phyloP scores from a whole-genome alignment of 2,797 vertebrate genomes.

The Rhincodon typus region DNA sequence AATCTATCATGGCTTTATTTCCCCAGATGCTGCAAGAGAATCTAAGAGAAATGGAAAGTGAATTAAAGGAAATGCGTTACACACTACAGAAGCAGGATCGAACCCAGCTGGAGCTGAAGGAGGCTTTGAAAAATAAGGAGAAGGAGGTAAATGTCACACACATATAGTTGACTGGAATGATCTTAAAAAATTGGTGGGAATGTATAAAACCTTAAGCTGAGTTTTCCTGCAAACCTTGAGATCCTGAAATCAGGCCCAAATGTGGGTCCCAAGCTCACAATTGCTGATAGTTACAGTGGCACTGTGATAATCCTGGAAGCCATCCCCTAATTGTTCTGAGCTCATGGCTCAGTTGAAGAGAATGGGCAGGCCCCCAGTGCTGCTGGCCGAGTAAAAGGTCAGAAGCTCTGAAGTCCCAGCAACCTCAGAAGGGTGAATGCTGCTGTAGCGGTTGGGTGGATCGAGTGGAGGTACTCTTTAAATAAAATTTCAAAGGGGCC shows the following conservation, averaged over 20 bases:
- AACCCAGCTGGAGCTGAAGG: conserved; percentile 67
- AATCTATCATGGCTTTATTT: not conserved
- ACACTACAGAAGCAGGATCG: conserved; percentile 68
- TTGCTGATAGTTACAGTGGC: not conserved
- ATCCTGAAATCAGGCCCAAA: not conserved
- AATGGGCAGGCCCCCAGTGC: too few relatives aligned
- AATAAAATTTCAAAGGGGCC: not conserved
- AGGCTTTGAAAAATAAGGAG: conserved; percentile 68
- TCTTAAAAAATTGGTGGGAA: not conserved
- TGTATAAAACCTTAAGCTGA: not conserved
- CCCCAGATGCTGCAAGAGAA: conserved; percentile 73
- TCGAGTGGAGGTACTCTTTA: not conserved
- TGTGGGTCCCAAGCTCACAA: not conserved
- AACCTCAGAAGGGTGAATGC: not conserved
- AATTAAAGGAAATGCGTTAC: conserved; percentile 65
- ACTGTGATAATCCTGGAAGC: not conserved
- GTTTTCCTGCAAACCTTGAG: not conserved
- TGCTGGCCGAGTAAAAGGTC: not conserved
- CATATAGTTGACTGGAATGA: not conserved
- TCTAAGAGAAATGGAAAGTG: conserved; percentile 67
- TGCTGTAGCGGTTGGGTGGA: too few relatives aligned
- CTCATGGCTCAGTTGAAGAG: not conserved
- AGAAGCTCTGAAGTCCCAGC: not conserved
- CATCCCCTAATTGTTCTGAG: too few relatives aligned
- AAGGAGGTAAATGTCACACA: conserved; percentile 61